Base-by-base conservation (phyloP, 2,797 vertebrate species). In the Acanthornis magna region DNA sequence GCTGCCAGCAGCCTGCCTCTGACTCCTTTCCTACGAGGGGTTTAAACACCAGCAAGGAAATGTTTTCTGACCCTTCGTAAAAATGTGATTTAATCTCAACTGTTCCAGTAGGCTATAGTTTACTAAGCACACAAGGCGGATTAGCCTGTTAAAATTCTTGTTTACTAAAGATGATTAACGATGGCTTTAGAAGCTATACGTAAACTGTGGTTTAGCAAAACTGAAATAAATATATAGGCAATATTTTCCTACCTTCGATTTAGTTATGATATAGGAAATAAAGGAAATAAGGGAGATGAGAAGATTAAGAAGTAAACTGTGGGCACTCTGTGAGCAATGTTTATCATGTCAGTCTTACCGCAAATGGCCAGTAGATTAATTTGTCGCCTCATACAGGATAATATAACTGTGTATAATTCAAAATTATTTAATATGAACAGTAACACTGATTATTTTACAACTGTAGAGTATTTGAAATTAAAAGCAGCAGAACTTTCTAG, bases 171-270 rank as follows among this genome's bases (percentile, higher is more conserved):
- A 60, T 48, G 60, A 62, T 54, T 36, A 85, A 83, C 32, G 30
- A 51, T 34, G 29, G 38, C 16, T 81, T 85, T 88, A 58, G 22
- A 88, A 89, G 16, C 50, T 89, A 30, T 43, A 58, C 17, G 23
- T 67, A 80, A 93, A 72, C 25, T 7, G 20, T 51, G n/a, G 38
- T 72, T 92, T 75, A 78, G 61, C 54, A 83, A 62, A 73, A 72
- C n/a, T 32, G 4, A 25, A 77, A 72, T 75, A 81, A 78, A 74
- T 43, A 23, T 14, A 40, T 10, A 43, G 20, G 43, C 42, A 75
- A 11, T 63, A 47, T 74, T 88, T 74, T 54, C 50, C 36, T 27
- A 53, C n/a, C 43, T 65, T 78, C 68, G 14, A 26, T 92, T 77
- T 81, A 80, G 22, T 47, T 71, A 62, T 55, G 36, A 18, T 55